phyloP scores from a whole-genome alignment of 2,797 vertebrate species.

The Molossus molossus region DNA sequence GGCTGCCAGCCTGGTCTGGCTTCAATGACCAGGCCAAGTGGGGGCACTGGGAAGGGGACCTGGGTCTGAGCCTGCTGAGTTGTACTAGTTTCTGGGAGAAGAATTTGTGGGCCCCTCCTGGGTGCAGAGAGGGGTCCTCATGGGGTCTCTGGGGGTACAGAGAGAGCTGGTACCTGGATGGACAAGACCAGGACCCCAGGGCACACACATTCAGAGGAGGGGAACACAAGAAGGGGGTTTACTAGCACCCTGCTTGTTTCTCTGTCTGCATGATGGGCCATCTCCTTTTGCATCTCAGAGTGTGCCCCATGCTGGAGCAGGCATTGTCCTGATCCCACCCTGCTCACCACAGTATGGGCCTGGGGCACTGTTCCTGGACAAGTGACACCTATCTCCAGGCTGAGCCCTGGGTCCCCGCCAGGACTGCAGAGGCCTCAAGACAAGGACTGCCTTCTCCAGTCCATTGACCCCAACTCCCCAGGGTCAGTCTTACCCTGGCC shows the following conservation, averaged over 20 bases:
- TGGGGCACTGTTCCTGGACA: not conserved
- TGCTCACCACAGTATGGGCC: not conserved
- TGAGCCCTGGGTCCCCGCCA: not conserved
- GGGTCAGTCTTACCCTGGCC: not conserved
- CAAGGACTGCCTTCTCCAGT: not conserved
- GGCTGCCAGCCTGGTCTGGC: not conserved
- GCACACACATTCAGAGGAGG: not conserved
- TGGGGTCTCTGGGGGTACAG: not conserved
- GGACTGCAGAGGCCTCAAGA: not conserved
- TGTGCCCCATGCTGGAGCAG: not conserved
- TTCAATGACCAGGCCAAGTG: not conserved
- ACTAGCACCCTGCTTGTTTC: not conserved
- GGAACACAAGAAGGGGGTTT: not conserved
- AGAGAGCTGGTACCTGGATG: not conserved
- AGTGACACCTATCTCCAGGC: not conserved
- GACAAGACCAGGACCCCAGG: not conserved
- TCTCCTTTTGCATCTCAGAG: not conserved
- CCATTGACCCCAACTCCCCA: not conserved
- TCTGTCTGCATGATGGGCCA: not conserved
- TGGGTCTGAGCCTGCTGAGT: not conserved
- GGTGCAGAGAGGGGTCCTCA: not conserved
- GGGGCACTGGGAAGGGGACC: not conserved
- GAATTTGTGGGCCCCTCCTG: not conserved
- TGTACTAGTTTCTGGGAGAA: not conserved
- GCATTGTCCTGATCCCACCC: not conserved